These are phyloP conservation scores for Thermophis baileyi DNA, from an alignment of 2,113 vertebrate genomes.

Conservation along the genomic window DNA sequence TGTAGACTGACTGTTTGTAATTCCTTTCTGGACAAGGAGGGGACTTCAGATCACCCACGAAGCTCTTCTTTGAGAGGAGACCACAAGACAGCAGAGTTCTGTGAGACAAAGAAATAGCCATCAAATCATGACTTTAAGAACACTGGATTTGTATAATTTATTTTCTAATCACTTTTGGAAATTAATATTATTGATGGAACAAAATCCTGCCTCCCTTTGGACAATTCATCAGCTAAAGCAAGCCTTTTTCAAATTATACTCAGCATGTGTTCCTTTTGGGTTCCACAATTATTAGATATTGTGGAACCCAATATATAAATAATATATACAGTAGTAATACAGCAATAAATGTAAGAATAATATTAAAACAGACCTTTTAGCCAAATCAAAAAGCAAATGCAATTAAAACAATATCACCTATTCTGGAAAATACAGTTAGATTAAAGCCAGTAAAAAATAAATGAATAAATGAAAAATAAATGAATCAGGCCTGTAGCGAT, in stretches of 20 bases:
- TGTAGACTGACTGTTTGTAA: background rate
- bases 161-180: background rate
- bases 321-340: background rate
- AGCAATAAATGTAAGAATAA: background rate
- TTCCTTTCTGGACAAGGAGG: background rate
- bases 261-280: background rate
- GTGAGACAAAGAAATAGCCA: background rate
- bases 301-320: background rate
- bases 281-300: background rate
- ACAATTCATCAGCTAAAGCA: background rate
- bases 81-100: background rate
- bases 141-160: background rate
- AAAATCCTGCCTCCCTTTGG: background rate
- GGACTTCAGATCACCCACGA: background rate
- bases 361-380: background rate
- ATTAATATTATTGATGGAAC: background rate
- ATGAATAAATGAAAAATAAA: background rate
- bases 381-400: background rate
- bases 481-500: background rate
- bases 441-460: background rate
- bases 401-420: background rate
- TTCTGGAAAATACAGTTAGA: background rate
- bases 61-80: background rate
- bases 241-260: background rate
- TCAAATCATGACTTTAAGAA: background rate